Evolutionary conservation across 2,888 invertebrate genomes (phyloP), one percentile per base, ranked within the genome.

Genomic region (Electrophaes corylata): DNA sequence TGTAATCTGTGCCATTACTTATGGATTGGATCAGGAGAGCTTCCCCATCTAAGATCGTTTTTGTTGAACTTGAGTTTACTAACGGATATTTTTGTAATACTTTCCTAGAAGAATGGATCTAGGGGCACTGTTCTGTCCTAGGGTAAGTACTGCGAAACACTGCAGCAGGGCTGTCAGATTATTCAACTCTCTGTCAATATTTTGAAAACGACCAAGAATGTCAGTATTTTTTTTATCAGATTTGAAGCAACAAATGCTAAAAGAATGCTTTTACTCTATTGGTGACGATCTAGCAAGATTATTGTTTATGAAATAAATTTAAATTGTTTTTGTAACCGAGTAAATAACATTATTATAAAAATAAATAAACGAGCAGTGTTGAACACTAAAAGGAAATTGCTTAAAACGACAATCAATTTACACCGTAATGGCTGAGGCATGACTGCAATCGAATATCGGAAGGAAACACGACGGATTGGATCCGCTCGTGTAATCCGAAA

Each of bases 381-480:
- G 23, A 41, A 51, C 45, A 54, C 52, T 44, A 39, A 40, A 54
- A 49, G 55, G 63, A 59, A 66, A 56, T 62, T 47, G 46, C 29
- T 51, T 59, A 47, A 44, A 39, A 60, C 48, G 47, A 52, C 52
- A 55, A 41, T 47, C 51, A 48, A 35, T 52, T 56, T 40, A 44
- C 37, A 57, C 52, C 50, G 41, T 57, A 53, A 50, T 48, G 45
- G 51, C 18, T 50, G 40, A 16, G 47, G 12, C 57, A 59, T 49
- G 55, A 52, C 53, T 60, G 33, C 44, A 20, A 39, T 47, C 46
- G 35, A 53, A 26, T 46, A 47, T 47, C 47, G 47, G 40, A 52
- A 37, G 35, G 47, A 40, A 39, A 47, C 18, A 23, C 29, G 45
- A 33, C 50, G 14, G 20, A 52, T 52, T 41, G 37, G 40, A 52